phyloP scores from a whole-genome alignment of 2,797 vertebrate genomes.

The Intellagama lesueurii region DNA sequence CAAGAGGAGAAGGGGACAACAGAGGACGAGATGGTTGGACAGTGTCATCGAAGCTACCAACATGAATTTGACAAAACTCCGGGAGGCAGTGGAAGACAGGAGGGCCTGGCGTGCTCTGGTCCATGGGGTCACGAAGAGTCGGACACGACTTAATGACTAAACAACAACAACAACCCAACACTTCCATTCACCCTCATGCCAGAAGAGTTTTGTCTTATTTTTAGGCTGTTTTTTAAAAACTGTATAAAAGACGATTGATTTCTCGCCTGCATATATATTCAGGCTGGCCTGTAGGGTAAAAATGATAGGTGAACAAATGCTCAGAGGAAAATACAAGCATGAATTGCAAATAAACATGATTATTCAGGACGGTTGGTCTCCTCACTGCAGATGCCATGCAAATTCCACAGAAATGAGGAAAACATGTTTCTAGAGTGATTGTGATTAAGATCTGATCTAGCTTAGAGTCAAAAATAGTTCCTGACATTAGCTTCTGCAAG shows the following conservation, averaged over 20 bases:
- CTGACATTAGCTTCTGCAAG: constrained; percentile 12
- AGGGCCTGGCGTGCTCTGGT: too few species aligned
- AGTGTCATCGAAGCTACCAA: too few species aligned
- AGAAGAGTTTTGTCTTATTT: background rate
- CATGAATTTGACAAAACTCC: too few species aligned
- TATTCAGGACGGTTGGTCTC: constrained; percentile 26
- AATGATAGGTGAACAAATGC: background rate
- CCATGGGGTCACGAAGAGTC: too few species aligned
- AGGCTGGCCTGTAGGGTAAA: constrained; percentile 4
- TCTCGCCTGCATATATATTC: constrained; percentile 12
- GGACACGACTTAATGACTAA: too few species aligned
- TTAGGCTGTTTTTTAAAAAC: background rate
- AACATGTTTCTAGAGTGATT: constrained; percentile 35
- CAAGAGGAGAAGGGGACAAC: too few species aligned
- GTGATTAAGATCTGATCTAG: constrained; percentile 25
- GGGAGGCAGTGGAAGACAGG: too few species aligned
- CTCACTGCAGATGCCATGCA: constrained; percentile 43
- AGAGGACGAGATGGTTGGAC: too few species aligned
- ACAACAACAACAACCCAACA: too few species aligned
- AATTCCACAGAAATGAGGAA: constrained; percentile 49
- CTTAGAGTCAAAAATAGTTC: constrained; percentile 22
- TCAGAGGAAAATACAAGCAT: background rate
- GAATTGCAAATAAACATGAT: constrained; percentile 26
- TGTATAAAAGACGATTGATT: constrained; percentile 1
- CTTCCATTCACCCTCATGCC: background rate